Evolutionary conservation across 2,888 invertebrate species (phyloP), one percentile per base, ranked within the genome.

Genomic region (Icerya purchasi): DNA sequence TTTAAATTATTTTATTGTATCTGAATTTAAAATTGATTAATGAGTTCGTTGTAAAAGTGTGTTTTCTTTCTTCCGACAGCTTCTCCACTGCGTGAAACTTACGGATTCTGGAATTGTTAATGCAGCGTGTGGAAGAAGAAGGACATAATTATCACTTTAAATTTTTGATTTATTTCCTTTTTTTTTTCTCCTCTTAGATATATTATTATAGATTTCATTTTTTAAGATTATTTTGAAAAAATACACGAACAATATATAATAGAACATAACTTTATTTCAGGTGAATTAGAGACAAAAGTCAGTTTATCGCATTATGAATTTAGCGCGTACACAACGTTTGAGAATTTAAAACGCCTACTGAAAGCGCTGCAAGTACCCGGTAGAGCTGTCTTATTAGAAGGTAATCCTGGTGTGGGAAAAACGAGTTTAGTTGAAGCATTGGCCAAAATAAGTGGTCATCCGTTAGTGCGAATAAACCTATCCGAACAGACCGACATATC

Each of bases 401-500:
- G 92, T 1, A 89, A 92, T 66, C 98, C 98, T 2, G 98, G 98
- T 1, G 96, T 97, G 21, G 98, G 98, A 2, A 99, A 99, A 74
- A 97, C 97, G 0, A 93, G 93, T 65, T 76, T 96, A 59, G 87
- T 99, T 1, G 82, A 84, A 58, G 92, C 92, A 23, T 74, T 98
- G 51, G 94, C 96, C 0, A 83, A 80, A 68, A 80, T 81, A 8
- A 81, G 91, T 1, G 87, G 90, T 1, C 82, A 91, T 70, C 78
- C 80, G 68, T 79, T 97, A 36, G 82, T 92, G 18, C 78, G 98
- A 54, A 91, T 99, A 61, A 99, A 99, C 76, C 77, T 99, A 55
- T 97, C 97, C 56, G 98, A 99, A 69, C 98, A 99, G 75, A 99
- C 98, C 50, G 98, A 99, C 72, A 82, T 98, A 58, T 87, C 90